phyloP scores from a whole-genome alignment of 1,140 invertebrate species.

The Aplysia californica region DNA sequence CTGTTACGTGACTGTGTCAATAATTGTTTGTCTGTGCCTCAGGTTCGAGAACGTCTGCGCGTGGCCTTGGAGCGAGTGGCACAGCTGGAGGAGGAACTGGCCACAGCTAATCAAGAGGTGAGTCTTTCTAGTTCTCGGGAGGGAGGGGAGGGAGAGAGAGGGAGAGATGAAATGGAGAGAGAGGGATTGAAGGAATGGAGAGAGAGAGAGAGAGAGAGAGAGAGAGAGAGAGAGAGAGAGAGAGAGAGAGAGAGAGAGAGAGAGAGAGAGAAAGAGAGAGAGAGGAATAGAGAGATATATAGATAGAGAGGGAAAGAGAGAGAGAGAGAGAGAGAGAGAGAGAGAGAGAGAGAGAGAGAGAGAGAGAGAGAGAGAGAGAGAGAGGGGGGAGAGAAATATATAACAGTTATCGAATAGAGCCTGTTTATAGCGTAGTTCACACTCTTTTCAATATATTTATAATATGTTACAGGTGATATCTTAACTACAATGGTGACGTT shows the following conservation, averaged over 20 bases:
- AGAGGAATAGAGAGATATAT: conserved; percentile 22
- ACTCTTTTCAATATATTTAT: too few species aligned
- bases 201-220: neutral
- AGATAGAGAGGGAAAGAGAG: conserved; percentile 10
- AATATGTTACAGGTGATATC: too few species aligned
- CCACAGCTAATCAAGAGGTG: conserved; percentile 95
- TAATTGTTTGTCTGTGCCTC: conserved; percentile 60
- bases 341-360: conserved; percentile 28
- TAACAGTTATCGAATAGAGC: too few species aligned
- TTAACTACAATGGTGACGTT: too few species aligned
- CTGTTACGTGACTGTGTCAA: neutral
- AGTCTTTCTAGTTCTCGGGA: too few species aligned
- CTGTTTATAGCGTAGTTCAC: too few species aligned
- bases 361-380: conserved; percentile 17
- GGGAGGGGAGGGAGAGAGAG: neutral
- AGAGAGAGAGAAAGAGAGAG: conserved; percentile 18
- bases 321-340: conserved; percentile 9
- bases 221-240: neutral
- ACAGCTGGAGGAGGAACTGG: conserved; percentile 94
- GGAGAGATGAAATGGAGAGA: neutral
- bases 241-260: conserved; percentile 17
- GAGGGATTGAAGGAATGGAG: neutral
- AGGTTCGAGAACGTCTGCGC: conserved; percentile 94
- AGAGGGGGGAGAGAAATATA: conserved; percentile 21
- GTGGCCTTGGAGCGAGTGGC: conserved; percentile 96